These are phyloP conservation scores for Nymphicus hollandicus DNA, from an alignment of 2,113 vertebrate genomes.

Conservation along the genomic window DNA sequence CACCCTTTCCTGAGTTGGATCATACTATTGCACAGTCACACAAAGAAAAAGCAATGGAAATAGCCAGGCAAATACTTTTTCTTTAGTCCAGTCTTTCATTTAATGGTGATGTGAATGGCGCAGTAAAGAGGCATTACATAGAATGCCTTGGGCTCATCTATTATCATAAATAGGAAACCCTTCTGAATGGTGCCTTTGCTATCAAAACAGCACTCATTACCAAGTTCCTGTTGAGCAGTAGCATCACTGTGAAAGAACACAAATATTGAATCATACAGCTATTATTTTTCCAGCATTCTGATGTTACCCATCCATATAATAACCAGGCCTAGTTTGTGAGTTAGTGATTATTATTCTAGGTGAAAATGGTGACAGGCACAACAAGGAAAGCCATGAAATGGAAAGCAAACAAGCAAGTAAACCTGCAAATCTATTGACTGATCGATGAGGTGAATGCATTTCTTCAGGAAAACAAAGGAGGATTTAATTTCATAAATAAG, in stretches of 20 bases:
- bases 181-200: not conserved
- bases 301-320: not conserved
- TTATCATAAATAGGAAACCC: not conserved
- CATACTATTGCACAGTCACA: not conserved
- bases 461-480: not conserved
- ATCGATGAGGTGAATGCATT: fast-evolving
- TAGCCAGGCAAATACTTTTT: not conserved
- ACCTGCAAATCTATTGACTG: not conserved
- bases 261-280: not conserved
- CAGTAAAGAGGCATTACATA: not conserved
- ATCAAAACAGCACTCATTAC: not conserved
- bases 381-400: not conserved
- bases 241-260: fast-evolving
- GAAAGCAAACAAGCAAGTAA: not conserved
- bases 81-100: not conserved
- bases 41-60: not conserved
- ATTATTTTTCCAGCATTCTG: not conserved
- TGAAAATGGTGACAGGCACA: not conserved
- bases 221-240: not conserved
- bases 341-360: not conserved
- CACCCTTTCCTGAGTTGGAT: fast-evolving
- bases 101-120: not conserved
- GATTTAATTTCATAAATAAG: not conserved
- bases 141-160: fast-evolving
- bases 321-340: not conserved